phyloP scores from a whole-genome alignment of 2,797 vertebrate genomes.

The Bufotes viridis region DNA sequence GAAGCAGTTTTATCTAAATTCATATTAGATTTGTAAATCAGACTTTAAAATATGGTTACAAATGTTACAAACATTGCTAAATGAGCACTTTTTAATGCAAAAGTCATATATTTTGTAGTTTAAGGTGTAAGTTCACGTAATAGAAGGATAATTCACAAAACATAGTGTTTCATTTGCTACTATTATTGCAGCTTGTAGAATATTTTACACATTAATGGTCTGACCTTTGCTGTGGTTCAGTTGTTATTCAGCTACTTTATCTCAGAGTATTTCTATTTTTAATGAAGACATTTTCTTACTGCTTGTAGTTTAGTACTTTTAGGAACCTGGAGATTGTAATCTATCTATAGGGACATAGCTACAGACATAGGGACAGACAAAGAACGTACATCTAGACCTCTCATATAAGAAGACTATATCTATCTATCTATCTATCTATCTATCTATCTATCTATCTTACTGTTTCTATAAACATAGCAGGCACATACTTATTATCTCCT shows the following conservation, averaged over 20 bases:
- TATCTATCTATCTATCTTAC: too few relatives aligned
- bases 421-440: too few relatives aligned
- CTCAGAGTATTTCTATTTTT: neutral
- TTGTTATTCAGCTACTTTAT: neutral
- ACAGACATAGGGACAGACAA: neutral
- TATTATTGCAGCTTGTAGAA: neutral
- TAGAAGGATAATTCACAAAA: neutral
- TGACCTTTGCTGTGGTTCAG: neutral
- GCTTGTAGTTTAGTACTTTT: neutral
- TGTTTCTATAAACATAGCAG: too few relatives aligned
- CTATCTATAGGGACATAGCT: neutral
- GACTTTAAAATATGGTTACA: conserved; percentile 26
- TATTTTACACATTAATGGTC: neutral
- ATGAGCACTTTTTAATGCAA: neutral
- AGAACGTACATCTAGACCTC: too few relatives aligned
- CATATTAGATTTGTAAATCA: conserved; percentile 35
- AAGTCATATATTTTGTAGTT: neutral
- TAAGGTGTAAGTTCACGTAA: neutral
- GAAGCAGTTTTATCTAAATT: conserved; percentile 42
- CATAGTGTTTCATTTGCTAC: neutral
- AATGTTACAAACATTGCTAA: neutral
- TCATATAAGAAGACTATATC: too few relatives aligned
- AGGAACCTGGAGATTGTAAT: neutral
- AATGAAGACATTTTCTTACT: neutral
- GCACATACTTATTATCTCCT: too few relatives aligned